Evolutionary conservation across 2,888 invertebrate species (phyloP).

Genomic region (Teleogryllus oceanicus): DNA sequence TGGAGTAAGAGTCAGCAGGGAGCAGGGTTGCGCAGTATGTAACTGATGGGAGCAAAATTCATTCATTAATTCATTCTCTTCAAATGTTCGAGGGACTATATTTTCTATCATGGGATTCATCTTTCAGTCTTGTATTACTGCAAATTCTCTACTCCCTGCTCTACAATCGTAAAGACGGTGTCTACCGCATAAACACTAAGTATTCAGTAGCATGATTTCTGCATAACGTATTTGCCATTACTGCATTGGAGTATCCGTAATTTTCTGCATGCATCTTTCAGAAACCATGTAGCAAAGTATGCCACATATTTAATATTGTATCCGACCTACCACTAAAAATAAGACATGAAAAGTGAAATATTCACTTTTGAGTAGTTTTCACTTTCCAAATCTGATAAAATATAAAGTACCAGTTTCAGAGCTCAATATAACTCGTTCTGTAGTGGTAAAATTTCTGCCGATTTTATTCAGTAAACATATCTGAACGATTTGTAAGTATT

Average conservation of each 20-base stretch:
- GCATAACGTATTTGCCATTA: not conserved
- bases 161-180: not conserved
- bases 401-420: no score
- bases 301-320: no score
- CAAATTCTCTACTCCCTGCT: not conserved
- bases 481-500: no score
- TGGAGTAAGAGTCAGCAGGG: not conserved
- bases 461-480: no score
- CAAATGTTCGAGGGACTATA: not conserved
- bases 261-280: not conserved
- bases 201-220: not conserved
- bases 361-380: no score
- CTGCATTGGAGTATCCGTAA: constrained; percentile 6
- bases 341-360: no score
- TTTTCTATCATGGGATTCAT: not conserved
- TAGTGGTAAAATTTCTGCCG: no score
- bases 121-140: not conserved
- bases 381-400: no score
- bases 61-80: not conserved
- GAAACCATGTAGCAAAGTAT: not conserved
- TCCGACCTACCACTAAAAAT: no score
- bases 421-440: no score
- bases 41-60: constrained; percentile 2
- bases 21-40: not conserved
- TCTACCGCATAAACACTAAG: not conserved